Base-by-base conservation (phyloP, 1,140 invertebrate species). In the Zophobas morio region DNA sequence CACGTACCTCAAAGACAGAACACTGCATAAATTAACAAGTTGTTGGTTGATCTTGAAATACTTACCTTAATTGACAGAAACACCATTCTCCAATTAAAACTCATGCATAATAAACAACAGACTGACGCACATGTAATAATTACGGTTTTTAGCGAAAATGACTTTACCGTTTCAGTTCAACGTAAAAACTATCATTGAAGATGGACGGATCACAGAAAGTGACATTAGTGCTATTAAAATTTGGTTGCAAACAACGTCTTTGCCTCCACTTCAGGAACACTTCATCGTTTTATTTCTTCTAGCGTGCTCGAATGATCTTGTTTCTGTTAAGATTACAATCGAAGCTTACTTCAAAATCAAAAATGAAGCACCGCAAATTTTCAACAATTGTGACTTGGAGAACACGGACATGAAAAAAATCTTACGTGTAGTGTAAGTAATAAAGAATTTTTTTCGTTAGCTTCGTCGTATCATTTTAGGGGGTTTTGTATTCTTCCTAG, bases 251-350 rank as follows among this genome's bases (percentile, higher is more conserved):
- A 40, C 2, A 4, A 20, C 6, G 2, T 2, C 6, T 40, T 20
- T 70, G 39, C 63, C 63, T 3, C n/a, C 5, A 3, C 3, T 83
- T 39, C 73, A 75, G 1, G 78, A 83, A 32, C 73, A 80, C 54
- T 85, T 87, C 63, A 83, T 91, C n/a, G 85, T 90, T 1, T 83
- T 90, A 37, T 91, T 91, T 80, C 87, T 89, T 36, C 87, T 90
- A 57, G 90, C 90, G 42, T 91, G 90, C 83, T 87, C 88, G 49
- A 88, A 87, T 34, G 86, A 90, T 33, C 73, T 88, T 2, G 88
- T 89, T 32, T 86, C 84, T 53, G 89, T 88, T 0, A 88, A 89
- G 78, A 86, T 80, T n/a, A 90, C 90, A 78, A 90, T 91, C 83
- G 86, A 88, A 73, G 87, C 86, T 76, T 91, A 91, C 83, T 92